Percentiles rank a stretch among this genome's conserved stretches.
Conservation (phyloP, 2,888 invertebrate species). For the Pediacus dermestoides region DNA sequence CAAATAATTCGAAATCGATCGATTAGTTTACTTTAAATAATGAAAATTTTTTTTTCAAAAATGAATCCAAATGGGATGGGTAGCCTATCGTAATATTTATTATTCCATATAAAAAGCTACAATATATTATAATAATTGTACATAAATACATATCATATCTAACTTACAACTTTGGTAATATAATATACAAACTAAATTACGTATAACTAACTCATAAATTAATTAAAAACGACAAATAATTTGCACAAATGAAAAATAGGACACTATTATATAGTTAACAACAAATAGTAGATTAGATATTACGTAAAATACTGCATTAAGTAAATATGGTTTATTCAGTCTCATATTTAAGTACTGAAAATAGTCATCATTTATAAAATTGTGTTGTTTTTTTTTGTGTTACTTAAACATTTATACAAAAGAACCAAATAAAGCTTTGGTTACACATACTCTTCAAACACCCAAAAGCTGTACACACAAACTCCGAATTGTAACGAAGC, state of each 20-base stretch:
- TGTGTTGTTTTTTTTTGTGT: constrained; percentile 22
- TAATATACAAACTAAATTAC: constrained; percentile 24
- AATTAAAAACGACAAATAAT: constrained; percentile 12
- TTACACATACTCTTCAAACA: constrained; percentile 23
- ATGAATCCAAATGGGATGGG: too few species aligned
- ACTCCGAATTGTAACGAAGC: too few species aligned
- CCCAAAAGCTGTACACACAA: constrained; percentile 25
- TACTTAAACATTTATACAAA: constrained; percentile 29
- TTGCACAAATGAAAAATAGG: too few species aligned
- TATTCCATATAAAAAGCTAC: constrained; percentile 40
- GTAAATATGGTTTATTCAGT: constrained; percentile 14
- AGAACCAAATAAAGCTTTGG: constrained; percentile 16
- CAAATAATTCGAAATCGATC: too few species aligned
- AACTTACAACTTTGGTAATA: constrained; percentile 32
- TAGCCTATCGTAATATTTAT: too few species aligned
- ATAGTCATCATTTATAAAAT: constrained; percentile 15
- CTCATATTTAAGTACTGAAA: constrained; percentile 29
- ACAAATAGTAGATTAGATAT: too few species aligned
- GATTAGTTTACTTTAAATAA: too few species aligned
- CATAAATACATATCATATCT: constrained; percentile 29
- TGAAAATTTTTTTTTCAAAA: too few species aligned
- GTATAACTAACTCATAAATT: constrained; percentile 12
- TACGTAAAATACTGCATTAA: constrained; percentile 18
- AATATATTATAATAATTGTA: constrained; percentile 21
- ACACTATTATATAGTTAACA: constrained; percentile 18